These are phyloP conservation scores for Dolomedes plantarius DNA, from an alignment of 2,888 invertebrate genomes.

Conservation along the genomic window DNA sequence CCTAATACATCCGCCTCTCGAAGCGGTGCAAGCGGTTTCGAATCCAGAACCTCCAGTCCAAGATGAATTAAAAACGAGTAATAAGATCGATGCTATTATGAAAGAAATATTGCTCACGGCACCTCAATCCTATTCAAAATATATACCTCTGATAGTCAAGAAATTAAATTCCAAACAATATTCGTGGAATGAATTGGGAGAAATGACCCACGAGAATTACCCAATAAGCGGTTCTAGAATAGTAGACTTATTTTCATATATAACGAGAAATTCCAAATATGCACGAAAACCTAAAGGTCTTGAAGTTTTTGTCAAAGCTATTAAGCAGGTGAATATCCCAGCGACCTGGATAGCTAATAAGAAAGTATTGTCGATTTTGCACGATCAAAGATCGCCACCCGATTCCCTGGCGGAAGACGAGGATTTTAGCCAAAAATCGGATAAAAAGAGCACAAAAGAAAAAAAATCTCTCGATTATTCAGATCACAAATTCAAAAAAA, in stretches of 20 bases:
- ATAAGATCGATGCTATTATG: not conserved
- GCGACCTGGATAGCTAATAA: slow-evolving; percentile 5
- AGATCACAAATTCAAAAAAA: not conserved
- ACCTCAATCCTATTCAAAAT: not conserved
- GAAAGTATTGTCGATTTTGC: not conserved
- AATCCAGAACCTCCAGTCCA: no score
- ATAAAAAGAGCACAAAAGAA: no score
- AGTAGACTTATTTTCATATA: slow-evolving; percentile 25
- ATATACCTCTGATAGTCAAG: slow-evolving; percentile 5
- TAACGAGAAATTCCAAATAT: slow-evolving; percentile 25
- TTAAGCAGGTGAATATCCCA: slow-evolving; percentile 24
- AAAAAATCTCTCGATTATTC: no score
- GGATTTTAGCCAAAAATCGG: not conserved
- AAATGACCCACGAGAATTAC: not conserved
- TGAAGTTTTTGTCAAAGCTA: slow-evolving; percentile 17
- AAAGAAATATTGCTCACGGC: not conserved
- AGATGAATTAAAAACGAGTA: not conserved
- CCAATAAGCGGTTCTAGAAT: not conserved
- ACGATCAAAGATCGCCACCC: no score
- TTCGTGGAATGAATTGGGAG: slow-evolving; percentile 15
- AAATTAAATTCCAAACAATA: slow-evolving; percentile 23
- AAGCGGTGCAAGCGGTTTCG: slow-evolving; percentile 11
- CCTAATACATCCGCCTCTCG: not conserved
- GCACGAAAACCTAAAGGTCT: not conserved
- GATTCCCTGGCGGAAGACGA: not conserved